Evolutionary conservation across 2,888 invertebrate genomes (phyloP).

Genomic region (Pristionchus entomophagus): DNA sequence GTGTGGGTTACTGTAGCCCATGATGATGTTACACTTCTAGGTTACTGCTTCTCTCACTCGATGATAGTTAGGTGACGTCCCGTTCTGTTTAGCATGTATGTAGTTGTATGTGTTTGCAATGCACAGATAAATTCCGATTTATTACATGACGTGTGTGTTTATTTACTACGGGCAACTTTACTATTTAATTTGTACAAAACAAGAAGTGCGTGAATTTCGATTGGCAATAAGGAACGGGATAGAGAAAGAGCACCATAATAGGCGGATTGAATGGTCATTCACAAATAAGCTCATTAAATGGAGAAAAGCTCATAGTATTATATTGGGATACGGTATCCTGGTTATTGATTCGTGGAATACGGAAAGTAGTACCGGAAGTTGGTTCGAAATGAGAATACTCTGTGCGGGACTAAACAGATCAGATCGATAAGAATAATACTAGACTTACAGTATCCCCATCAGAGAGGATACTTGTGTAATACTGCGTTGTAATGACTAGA

Average conservation of each 20-base stretch:
- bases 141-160: not conserved
- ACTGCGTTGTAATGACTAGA: slow-evolving; percentile 47
- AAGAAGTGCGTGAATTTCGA: not conserved
- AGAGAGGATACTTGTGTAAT: not conserved
- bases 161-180: not conserved
- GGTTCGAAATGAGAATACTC: slow-evolving; percentile 36
- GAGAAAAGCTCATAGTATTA: slow-evolving; percentile 12
- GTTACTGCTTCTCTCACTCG: slow-evolving; percentile 3
- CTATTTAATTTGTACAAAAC: slow-evolving; percentile 25
- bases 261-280: not conserved
- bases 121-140: not conserved
- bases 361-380: slow-evolving; percentile 41
- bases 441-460: not conserved
- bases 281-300: not conserved
- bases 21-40: no score
- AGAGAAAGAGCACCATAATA: slow-evolving; percentile 11
- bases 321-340: slow-evolving; percentile 25
- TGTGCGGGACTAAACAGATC: not conserved
- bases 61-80: not conserved
- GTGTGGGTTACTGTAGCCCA: not conserved
- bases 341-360: slow-evolving; percentile 45
- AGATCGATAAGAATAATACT: slow-evolving; percentile 12
- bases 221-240: not conserved
- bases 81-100: slow-evolving; percentile 8
- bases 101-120: slow-evolving; percentile 4